phyloP scores from a whole-genome alignment of 2,888 invertebrate species.

The Platynereis dumerilii region DNA sequence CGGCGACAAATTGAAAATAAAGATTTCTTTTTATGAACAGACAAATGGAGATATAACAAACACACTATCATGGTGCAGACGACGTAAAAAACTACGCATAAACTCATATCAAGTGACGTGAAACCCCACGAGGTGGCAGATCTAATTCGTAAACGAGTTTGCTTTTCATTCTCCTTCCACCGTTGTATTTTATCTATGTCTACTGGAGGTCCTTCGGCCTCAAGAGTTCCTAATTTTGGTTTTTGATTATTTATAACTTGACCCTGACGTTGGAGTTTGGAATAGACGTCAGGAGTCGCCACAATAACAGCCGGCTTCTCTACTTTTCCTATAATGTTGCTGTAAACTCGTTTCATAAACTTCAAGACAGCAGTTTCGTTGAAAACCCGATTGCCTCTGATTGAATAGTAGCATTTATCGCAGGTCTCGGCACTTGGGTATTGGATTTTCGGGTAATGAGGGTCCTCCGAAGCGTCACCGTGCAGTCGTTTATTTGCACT shows the following conservation, averaged over 20 bases:
- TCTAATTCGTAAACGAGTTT: no score
- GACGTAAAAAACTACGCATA: slow-evolving; percentile 56
- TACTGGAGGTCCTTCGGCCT: background rate
- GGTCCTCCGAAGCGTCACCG: slow-evolving; percentile 88
- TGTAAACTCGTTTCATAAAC: slow-evolving; percentile 11
- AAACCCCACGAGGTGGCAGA: slow-evolving; percentile 30
- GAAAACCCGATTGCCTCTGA: background rate
- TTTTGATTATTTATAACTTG: background rate
- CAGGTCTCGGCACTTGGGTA: slow-evolving; percentile 80
- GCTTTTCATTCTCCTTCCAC: no score
- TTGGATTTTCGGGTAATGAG: slow-evolving; percentile 84
- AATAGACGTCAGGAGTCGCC: background rate
- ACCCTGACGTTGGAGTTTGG: background rate
- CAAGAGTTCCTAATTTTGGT: background rate
- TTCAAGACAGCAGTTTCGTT: slow-evolving; percentile 12
- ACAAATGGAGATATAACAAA: slow-evolving; percentile 53
- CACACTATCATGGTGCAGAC: slow-evolving; percentile 48
- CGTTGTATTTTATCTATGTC: no score
- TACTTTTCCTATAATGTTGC: background rate
- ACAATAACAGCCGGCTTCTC: background rate
- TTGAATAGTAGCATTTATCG: slow-evolving; percentile 57
- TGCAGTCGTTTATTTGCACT: slow-evolving; percentile 83
- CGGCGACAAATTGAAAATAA: no score
- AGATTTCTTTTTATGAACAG: background rate
- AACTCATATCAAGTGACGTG: slow-evolving; percentile 49